Percentiles rank a stretch among this genome's conserved stretches.
phyloP scores from a whole-genome alignment of 2,888 invertebrate species.

The Phasia obesa region DNA sequence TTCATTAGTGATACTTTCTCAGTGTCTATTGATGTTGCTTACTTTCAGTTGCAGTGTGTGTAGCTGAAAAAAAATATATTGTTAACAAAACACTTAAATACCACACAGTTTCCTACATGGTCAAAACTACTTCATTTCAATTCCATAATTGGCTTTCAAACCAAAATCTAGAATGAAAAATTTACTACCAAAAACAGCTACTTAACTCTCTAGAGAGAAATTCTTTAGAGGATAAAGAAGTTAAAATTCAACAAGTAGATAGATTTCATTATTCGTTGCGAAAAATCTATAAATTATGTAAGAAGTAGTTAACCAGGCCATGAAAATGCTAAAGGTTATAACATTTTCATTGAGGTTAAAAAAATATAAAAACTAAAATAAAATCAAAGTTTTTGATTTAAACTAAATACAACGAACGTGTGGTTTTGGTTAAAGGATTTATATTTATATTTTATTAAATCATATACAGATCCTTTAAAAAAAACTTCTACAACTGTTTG shows the following conservation, averaged over 20 bases:
- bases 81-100: constrained; percentile 67
- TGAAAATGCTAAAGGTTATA: constrained; percentile 31
- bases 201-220: constrained; percentile 58
- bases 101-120: constrained; percentile 63
- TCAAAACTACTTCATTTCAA: constrained; percentile 61
- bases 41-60: background rate
- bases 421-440: too few species aligned
- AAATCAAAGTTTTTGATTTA: too few species aligned
- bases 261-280: constrained; percentile 11
- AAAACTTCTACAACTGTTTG: too few species aligned
- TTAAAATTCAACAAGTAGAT: constrained; percentile 22
- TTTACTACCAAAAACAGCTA: constrained; percentile 19
- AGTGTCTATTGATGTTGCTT: background rate
- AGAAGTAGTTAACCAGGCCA: constrained; percentile 33
- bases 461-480: too few species aligned
- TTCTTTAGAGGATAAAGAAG: constrained; percentile 61
- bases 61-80: constrained; percentile 12
- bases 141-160: constrained; percentile 54
- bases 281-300: background rate
- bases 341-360: background rate
- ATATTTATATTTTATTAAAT: too few species aligned
- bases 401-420: too few species aligned
- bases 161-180: constrained; percentile 44
- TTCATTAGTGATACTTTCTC: background rate
- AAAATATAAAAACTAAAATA: background rate